These are phyloP conservation scores for Spongia lamella DNA, from an alignment of 37 sponge, comb jelly and placozoan genomes.

Conservation along the genomic window DNA sequence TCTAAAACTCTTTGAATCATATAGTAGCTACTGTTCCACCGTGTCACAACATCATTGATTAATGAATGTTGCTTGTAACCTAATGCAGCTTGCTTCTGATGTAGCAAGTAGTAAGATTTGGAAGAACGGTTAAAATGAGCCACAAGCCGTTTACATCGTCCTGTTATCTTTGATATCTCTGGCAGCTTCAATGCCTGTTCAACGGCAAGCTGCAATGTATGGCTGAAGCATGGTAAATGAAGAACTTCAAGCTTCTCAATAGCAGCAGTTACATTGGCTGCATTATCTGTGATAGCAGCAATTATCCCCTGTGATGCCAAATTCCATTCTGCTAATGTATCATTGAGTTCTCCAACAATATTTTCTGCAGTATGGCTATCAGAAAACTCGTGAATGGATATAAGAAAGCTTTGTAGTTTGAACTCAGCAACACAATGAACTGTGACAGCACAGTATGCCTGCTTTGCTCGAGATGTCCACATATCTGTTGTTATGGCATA, in stretches of 20 bases:
- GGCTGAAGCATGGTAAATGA: no score
- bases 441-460: constrained; percentile 38
- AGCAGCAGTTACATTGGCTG: no score
- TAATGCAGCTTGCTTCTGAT: constrained; percentile 1
- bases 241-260: no score
- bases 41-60: background rate
- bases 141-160: no score
- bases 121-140: constrained; percentile 16
- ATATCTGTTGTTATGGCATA: constrained; percentile 34
- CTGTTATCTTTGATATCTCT: no score
- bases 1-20: no score
- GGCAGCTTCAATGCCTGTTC: no score
- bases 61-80: background rate
- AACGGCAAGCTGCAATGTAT: no score
- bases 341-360: constrained; percentile 13
- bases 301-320: no score
- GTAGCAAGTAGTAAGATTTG: constrained; percentile 9
- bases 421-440: constrained; percentile 16
- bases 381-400: constrained; percentile 26
- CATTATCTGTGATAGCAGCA: no score
- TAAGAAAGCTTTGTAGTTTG: constrained; percentile 15
- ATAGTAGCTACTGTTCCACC: background rate
- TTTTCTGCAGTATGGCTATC: constrained; percentile 39
- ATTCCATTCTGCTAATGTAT: constrained; percentile 7
- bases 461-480: constrained; percentile 39